Conservation (phyloP, 1,140 invertebrate species). For the Acromyrmex echinatior region DNA sequence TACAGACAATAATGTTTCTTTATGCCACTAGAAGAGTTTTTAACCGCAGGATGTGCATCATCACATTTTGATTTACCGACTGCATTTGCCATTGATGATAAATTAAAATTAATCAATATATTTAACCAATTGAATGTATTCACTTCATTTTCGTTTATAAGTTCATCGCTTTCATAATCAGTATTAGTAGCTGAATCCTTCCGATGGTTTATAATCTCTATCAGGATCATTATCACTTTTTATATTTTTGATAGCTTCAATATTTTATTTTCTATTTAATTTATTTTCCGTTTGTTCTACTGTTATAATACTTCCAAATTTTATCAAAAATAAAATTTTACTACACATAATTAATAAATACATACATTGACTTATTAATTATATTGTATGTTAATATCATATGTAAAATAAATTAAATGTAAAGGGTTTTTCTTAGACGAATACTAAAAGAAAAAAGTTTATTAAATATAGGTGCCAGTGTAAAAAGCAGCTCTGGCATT, state of each 20-base stretch:
- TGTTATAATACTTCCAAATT: not conserved
- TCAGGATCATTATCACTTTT: not conserved
- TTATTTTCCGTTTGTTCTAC: not conserved
- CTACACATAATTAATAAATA: not conserved
- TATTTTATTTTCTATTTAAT: not conserved
- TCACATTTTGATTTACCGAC: not conserved
- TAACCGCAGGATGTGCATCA: not conserved
- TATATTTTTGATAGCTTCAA: not conserved
- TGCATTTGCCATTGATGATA: constrained; percentile 15
- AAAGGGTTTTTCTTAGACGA: no score
- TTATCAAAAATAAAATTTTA: constrained; percentile 6
- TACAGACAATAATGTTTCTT: constrained; percentile 18
- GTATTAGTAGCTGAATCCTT: not conserved
- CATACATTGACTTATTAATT: not conserved
- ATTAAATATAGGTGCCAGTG: no score
- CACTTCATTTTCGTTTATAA: not conserved
- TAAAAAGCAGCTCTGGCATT: no score
- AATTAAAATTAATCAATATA: not conserved
- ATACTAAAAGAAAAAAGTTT: no score
- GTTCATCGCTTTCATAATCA: not conserved
- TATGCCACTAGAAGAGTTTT: not conserved
- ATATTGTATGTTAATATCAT: no score
- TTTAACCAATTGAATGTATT: no score
- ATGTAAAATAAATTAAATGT: no score
- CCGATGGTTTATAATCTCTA: not conserved